Base-by-base conservation (phyloP, 2,113 vertebrate genomes). In the Limanda limanda region DNA sequence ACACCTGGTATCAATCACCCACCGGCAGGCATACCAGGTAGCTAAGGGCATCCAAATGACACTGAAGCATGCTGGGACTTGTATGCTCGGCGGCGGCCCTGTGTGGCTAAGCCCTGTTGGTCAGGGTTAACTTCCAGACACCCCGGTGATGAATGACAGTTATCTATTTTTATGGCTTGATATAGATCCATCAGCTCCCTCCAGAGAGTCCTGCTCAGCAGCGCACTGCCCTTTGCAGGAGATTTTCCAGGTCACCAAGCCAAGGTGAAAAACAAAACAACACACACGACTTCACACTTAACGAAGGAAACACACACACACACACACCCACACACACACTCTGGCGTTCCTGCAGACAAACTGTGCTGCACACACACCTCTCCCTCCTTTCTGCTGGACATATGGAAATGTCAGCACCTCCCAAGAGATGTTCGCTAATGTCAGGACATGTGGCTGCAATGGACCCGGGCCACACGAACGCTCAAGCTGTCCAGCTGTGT, bases 201-300 rank as follows among this genome's bases (percentile, higher is more conserved):
- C 83, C 31, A 40, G 73, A 84, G 84, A 79, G 81, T 27, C 63
- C 65, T 72, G 48, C 79, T 70, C 52, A 58, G 73, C 75, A 12
- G 59, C 82, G 76, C 72, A 20, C 60, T 64, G 55, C 71, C 72
- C 80, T 88, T 88, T 85, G 78, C 80, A 89, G 76, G 88, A 85
- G 82, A 86, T 87, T 91, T 92, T 93, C 85, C 88, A 91, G 92
- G 91, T 93, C 89, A 75, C 65, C 63, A 68, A 87, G 85, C 89
- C 91, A 93, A 92, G 89, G 92, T 93, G 89, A 92, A 83, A 90
- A 87, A 76, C 82, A 81, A 84, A 90, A 83, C 74, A 74, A 80
- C 57, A 80, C 86, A 77, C 88, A 81, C 21, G 65, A 72, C 51
- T 42, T 60, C 79, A 62, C 68, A 62, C 48, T 18, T 59, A 69